Base-by-base conservation (phyloP, 1,140 invertebrate species). In the Meloidogyne hapla region DNA sequence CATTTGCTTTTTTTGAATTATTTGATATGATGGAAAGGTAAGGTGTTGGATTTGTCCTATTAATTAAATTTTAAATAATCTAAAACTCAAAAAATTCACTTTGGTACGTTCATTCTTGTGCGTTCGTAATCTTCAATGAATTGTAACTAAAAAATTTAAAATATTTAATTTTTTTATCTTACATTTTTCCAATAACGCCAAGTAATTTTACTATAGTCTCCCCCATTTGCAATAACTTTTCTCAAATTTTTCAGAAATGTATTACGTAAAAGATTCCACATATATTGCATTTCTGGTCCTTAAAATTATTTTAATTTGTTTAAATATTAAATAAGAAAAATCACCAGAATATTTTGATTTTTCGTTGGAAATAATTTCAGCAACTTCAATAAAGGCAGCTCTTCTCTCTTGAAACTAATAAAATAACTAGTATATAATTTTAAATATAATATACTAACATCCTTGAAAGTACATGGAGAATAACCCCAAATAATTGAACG, bases 141-240 rank as follows among this genome's bases (percentile, higher is more conserved):
- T 42, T 42, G 6, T 9, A 42, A 42, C 40, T 42, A 42, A 13
- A 42, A 42, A 42, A 42, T 10, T 12, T 12, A 42, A 42, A 10
- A 42, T n/a, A 42, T 12, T 42, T 2, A 42, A 42, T 10, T 42
- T 12, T 13, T 42, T 12, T 42, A 42, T 13, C 45, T 26, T 4
- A 79, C 76, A 18, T 66, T 66, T 42, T 71, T 42, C 79, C 79
- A 79, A 61, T 79, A 81, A 25, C 79, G 79, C 77, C 77, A 79
- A 45, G 45, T 40, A 67, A 79, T 48, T 25, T 79, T 65, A 63
- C 26, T 10, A 26, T 33, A 21, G 21, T 25, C 25, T 21, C 64
- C 63, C 21, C 67, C 79, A 18, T 38, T 38, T 28, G 48, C 25
- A 6, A 76, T 23, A 8, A 76, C 77, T 61, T 79, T 79, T 40